phyloP scores from a whole-genome alignment of 2,797 vertebrate species.

The Macrochelys suwanniensis region DNA sequence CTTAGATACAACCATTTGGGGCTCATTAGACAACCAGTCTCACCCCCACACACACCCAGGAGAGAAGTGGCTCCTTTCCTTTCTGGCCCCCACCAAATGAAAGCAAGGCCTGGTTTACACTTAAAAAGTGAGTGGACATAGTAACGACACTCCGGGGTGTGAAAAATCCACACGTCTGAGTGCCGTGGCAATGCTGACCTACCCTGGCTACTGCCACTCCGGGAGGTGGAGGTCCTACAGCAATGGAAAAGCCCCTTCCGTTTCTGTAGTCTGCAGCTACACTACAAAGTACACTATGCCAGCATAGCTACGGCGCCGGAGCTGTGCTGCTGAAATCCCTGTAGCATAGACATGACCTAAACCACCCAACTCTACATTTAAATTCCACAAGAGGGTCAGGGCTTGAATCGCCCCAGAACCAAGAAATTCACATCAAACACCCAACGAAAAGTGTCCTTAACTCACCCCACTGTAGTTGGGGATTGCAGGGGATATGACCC shows the following conservation, averaged over 20 bases:
- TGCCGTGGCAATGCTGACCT: no score
- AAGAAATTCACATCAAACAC: not conserved
- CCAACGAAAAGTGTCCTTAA: not conserved
- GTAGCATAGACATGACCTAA: not conserved
- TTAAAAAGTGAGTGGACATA: not conserved
- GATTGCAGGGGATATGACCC: not conserved
- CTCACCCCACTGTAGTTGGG: not conserved
- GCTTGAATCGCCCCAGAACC: not conserved
- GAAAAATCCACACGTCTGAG: not conserved
- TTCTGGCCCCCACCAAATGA: not conserved
- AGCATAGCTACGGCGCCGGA: not conserved
- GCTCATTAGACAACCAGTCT: accelerated
- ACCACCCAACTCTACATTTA: not conserved
- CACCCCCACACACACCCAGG: not conserved
- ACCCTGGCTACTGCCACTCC: not conserved
- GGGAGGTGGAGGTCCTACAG: not conserved
- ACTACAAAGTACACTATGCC: not conserved
- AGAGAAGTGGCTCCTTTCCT: not conserved
- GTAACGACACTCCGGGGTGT: not conserved
- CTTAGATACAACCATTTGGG: not conserved
- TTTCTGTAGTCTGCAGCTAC: no score
- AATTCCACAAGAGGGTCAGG: not conserved
- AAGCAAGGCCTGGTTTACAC: not conserved
- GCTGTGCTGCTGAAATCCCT: not conserved
- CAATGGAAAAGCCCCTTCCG: not conserved